Conservation (phyloP, 2,797 vertebrate species). For the Malacoraja senta region DNA sequence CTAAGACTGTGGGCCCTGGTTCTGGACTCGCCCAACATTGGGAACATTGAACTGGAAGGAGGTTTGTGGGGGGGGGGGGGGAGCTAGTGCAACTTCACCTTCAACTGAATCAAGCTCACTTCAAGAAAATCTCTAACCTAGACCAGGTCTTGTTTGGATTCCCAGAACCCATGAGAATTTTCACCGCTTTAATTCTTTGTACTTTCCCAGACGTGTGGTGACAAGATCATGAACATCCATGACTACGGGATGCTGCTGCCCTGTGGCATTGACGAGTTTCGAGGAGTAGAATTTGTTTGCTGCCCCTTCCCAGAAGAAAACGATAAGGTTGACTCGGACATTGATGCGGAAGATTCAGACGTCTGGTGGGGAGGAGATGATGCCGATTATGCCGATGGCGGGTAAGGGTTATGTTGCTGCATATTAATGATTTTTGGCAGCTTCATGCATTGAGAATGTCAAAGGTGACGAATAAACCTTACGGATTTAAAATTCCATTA, state of each 20-base stretch:
- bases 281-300: constrained; percentile 94
- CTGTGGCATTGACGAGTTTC: constrained; percentile 88
- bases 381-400: constrained; percentile 78
- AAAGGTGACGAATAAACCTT: not conserved
- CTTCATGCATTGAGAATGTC: not conserved
- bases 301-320: constrained; percentile 72
- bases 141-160: not conserved
- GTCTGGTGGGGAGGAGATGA: constrained; percentile 95
- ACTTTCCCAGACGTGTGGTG: constrained; percentile 71
- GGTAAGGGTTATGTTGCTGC: constrained; percentile 55
- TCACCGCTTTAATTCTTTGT: not conserved
- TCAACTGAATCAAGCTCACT: not conserved
- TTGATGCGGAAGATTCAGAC: constrained; percentile 81
- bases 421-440: not conserved
- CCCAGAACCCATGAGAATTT: not conserved
- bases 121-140: not conserved
- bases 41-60: not conserved
- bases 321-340: constrained; percentile 67
- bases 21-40: no score
- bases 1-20: no score
- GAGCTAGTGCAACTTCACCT: not conserved
- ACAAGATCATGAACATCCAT: constrained; percentile 87
- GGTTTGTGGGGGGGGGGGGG: no score
- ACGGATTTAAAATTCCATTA: not conserved
- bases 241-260: constrained; percentile 95